Evolutionary conservation across 1,140 invertebrate species (phyloP), one percentile per base, ranked within the genome.

Genomic region (Sinella curviseta): DNA sequence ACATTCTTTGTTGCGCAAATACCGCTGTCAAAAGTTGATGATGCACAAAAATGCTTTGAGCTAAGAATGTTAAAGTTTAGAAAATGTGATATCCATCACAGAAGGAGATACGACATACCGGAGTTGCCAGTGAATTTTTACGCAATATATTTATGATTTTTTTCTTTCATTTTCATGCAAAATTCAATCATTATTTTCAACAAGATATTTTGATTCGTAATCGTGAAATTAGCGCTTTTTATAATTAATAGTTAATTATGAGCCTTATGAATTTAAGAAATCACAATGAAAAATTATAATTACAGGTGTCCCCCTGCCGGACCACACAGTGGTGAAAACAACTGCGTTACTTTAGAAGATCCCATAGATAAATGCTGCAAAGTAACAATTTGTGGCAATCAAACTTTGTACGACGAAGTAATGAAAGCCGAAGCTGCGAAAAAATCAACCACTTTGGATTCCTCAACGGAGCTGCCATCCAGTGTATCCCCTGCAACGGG

Each of bases 351-450:
- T 83, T 89, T 94, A 0, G 90, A 90, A 82, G 92, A 94, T 85
- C 90, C 92, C 3, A 91, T 91, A 20, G 94, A 97, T 85, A 86
- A 91, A 0, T 96, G 95, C 85, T 96, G 95, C 83, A 94, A 92
- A 55, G 90, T 94, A 80, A 92, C 81, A 48, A 75, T 84, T 20
- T 84, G 83, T 82, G 80, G 78, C 28, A 83, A 84, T 60, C 8
- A 70, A 28, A 82, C 78, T 28, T n/a, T 82, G 34, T 79, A 76
- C 73, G 81, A 82, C 54, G 65, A 70, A 24, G 81, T 84, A 1
- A 83, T 84, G 83, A 83, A 84, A 77, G 65, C 65, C 2, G 65
- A 70, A 33, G 65, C 65, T 3, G 65, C 65, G 8, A 60, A 24
- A 39, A 70, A 17, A 31, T 33, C 28, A 31, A 67, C 77, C 1